Conservation (phyloP, 92 coral and sea anemone genomes). For the Blastomussa wellsi region DNA sequence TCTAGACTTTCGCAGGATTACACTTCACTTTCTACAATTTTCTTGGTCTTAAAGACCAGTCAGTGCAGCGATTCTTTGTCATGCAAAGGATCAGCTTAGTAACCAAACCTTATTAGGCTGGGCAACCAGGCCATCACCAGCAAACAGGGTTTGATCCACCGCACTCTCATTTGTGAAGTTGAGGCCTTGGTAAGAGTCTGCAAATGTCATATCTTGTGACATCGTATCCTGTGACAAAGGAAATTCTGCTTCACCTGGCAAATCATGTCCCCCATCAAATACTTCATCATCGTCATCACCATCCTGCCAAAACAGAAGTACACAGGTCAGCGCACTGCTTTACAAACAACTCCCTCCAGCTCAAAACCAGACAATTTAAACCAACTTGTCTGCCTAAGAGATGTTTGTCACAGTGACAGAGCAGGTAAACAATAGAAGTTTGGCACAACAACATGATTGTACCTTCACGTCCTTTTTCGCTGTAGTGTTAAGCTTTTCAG, state of each 20-base stretch:
- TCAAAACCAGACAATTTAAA: not conserved
- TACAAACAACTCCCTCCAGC: not conserved
- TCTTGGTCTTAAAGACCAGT: too few species aligned
- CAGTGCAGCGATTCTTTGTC: too few species aligned
- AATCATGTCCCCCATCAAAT: conserved; percentile 29
- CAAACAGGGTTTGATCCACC: conserved; percentile 80
- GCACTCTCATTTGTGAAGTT: conserved; percentile 79
- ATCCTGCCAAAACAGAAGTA: conserved; percentile 8
- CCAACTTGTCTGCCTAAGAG: not conserved
- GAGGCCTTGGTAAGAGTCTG: conserved; percentile 78
- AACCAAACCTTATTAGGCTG: conserved; percentile 88
- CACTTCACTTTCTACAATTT: not conserved
- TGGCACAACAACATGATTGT: not conserved
- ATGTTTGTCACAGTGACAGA: too few species aligned
- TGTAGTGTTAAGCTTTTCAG: too few species aligned
- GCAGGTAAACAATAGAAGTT: too few species aligned
- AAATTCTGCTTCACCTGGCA: conserved; percentile 48
- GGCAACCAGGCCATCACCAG: conserved; percentile 94
- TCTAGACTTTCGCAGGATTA: too few species aligned
- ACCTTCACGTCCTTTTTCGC: too few species aligned
- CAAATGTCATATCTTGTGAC: conserved; percentile 73
- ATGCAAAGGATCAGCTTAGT: too few species aligned
- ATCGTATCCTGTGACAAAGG: conserved; percentile 59
- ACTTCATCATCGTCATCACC: conserved; percentile 65
- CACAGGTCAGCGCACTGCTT: not conserved